Evolutionary conservation across 2,113 vertebrate genomes (phyloP), one percentile per base, ranked within the genome.

Genomic region (Saccopteryx bilineata): DNA sequence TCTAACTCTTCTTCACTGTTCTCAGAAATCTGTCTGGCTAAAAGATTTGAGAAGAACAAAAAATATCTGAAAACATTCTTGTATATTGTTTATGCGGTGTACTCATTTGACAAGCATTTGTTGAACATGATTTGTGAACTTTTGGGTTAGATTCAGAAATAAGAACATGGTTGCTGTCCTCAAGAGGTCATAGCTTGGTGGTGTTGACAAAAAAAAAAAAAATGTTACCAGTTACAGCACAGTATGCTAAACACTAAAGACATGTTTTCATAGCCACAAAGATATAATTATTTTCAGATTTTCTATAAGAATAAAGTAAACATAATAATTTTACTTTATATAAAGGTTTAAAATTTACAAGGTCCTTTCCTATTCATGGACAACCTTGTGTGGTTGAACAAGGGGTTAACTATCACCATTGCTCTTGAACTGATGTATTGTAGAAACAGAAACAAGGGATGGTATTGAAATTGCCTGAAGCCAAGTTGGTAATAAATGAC

Each of bases 101-200:
- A 58, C 63, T 95, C 76, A 65, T 88, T 85, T 91, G 91, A 50
- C 11, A 95, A 79, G 46, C 11, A 84, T 72, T 80, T 84, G 11
- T 81, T 85, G 80, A 78, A 52, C 1, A 50, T 31, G 19, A 39
- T 48, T 56, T 72, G n/a, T 28, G 31, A 80, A 71, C 11, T 5
- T 86, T 69, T 78, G 52, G 69, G 31, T n/a, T 82, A 56, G 54
- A 75, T 87, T 94, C 60, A 66, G 75, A 94, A 84, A 80, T 68
- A 48, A 90, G 95, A 66, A 13, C 31, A 13, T 71, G 7, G 2
- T 66, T 94, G 58, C 50, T 84, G 5, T 50, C 13, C 12, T 80
- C 46, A 21, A 72, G 69, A 87, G 33, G 69, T 63, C 69, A 86
- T 11, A 86, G 78, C 11, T 69, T 91, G 60, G 31, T 89, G 48